Percentiles rank a stretch among this genome's conserved stretches.
These are phyloP conservation scores for Iphiclides podalirius DNA, from an alignment of 2,888 invertebrate genomes.

Conservation along the genomic window DNA sequence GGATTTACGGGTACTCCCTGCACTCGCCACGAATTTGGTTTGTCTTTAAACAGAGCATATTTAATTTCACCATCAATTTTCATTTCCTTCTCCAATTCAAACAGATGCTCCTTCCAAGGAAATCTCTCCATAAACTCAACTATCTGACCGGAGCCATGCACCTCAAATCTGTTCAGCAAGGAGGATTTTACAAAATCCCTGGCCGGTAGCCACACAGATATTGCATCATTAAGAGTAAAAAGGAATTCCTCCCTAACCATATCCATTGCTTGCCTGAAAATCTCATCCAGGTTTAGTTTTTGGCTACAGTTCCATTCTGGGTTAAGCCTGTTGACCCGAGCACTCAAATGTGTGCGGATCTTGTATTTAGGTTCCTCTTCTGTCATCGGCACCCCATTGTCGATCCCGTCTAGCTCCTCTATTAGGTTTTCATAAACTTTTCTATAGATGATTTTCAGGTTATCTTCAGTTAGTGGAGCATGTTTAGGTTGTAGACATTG, in stretches of 20 bases:
- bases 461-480: constrained; percentile 58
- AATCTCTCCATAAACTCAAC: constrained; percentile 85
- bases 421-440: constrained; percentile 93
- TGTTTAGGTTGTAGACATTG: constrained; percentile 73
- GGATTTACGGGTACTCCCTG: constrained; percentile 88
- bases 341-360: constrained; percentile 89
- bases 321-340: constrained; percentile 88
- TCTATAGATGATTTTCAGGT: constrained; percentile 80
- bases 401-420: constrained; percentile 97
- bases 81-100: constrained; percentile 88
- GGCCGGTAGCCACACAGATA: constrained; percentile 92
- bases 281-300: constrained; percentile 72
- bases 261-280: constrained; percentile 89
- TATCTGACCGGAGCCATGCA: constrained; percentile 90
- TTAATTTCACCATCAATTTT: constrained; percentile 82
- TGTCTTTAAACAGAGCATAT: constrained; percentile 86
- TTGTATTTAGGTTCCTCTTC: constrained; percentile 86
- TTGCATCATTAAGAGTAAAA: constrained; percentile 82
- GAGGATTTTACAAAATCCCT: constrained; percentile 87
- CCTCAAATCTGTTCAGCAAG: constrained; percentile 82
- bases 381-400: constrained; percentile 95
- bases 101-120: constrained; percentile 96
- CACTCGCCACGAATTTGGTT: constrained; percentile 86
- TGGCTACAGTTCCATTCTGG: constrained; percentile 88
- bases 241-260: constrained; percentile 90